Conservation (phyloP, 1,140 invertebrate genomes). For the Acromyrmex charruanus region DNA sequence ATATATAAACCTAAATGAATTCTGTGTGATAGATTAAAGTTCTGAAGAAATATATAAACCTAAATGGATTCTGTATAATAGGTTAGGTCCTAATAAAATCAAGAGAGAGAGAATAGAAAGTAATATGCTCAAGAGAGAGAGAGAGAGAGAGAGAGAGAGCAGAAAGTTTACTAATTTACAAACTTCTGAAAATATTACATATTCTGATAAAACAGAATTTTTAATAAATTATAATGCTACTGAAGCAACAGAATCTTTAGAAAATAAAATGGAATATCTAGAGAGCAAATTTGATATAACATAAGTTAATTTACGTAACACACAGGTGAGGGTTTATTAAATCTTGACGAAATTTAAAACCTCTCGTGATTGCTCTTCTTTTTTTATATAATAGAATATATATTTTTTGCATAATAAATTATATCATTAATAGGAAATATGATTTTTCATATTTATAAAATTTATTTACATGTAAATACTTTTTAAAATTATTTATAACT, state of each 20-base stretch:
- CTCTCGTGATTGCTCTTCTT: background rate
- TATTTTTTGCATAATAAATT: background rate
- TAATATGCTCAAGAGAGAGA: too few relatives aligned
- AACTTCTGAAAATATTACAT: background rate
- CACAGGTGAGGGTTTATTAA: background rate
- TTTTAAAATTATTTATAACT: background rate
- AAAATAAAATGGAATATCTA: background rate
- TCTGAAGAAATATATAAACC: background rate
- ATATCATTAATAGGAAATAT: background rate
- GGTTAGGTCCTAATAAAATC: background rate
- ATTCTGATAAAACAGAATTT: background rate
- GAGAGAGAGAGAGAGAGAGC: background rate
- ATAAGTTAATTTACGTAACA: background rate
- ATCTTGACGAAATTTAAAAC: background rate
- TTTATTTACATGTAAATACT: background rate
- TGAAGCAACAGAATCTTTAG: background rate
- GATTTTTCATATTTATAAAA: background rate
- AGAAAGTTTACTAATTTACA: slow-evolving; percentile 1
- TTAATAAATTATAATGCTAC: background rate
- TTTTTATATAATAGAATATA: background rate
- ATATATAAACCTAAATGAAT: background rate
- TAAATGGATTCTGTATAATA: background rate
- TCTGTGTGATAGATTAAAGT: background rate
- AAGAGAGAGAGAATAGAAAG: too few relatives aligned
- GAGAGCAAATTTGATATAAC: background rate